Conservation (phyloP, 2,113 vertebrate species). For the Myodes glareolus region DNA sequence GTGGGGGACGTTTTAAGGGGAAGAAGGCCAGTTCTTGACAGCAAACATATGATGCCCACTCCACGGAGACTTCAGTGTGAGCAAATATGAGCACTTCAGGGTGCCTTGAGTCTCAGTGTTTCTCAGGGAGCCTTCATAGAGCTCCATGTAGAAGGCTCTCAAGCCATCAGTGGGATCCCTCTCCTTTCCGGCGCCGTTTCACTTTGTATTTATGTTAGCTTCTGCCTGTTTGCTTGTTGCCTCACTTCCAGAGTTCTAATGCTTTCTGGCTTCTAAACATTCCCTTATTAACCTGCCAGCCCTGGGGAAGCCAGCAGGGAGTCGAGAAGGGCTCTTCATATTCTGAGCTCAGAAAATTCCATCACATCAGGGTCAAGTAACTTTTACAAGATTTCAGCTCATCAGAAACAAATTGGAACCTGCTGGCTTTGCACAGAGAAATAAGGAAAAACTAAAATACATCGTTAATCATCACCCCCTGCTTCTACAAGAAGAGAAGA, state of each 20-base stretch:
- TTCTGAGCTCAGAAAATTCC: conserved; percentile 56
- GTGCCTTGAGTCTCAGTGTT: not conserved
- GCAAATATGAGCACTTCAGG: not conserved
- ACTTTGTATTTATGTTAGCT: not conserved
- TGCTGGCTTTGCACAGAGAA: conserved; percentile 41
- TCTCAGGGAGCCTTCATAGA: not conserved
- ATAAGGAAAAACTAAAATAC: not conserved
- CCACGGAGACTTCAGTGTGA: not conserved
- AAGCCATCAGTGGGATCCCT: not conserved
- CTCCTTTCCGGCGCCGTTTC: not conserved
- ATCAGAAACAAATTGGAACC: conserved; percentile 59
- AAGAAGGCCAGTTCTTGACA: not conserved
- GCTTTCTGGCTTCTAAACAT: conserved; percentile 26
- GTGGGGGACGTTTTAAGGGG: not conserved
- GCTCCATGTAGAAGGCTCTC: not conserved
- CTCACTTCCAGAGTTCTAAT: not conserved
- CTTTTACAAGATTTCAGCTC: conserved; percentile 43
- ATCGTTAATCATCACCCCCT: not conserved
- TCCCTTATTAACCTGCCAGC: conserved; percentile 63
- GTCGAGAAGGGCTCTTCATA: conserved; percentile 25
- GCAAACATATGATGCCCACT: not conserved
- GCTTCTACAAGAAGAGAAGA: not conserved
- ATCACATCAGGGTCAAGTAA: conserved; percentile 50
- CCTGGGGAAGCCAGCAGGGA: not conserved
- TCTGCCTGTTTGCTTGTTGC: not conserved